Evolutionary conservation across 92 coral and sea anemone species (phyloP), one percentile per base, ranked within the genome.

Genomic region (Palythoa caribaeorum): DNA sequence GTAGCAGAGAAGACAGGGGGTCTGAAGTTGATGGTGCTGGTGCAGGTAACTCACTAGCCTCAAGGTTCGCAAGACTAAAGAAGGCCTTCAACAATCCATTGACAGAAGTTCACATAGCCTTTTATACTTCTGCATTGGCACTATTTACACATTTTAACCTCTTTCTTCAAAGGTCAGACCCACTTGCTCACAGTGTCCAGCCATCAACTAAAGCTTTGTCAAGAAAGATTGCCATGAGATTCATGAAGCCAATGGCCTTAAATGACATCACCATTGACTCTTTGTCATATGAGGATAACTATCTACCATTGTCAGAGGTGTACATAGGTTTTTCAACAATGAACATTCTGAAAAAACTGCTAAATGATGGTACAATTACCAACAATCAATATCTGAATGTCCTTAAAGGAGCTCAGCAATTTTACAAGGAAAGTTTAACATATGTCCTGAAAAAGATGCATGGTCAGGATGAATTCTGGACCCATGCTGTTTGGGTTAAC

Each of bases 121-220:
- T 87, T 87, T 62, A 57, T 79, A 77, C 63, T 68, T 28, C 89
- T 38, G 84, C 76, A 37, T 53, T 86, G 76, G 50, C 85, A 77
- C 10, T 87, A 39, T 87, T 87, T 87, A 87, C 90, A 77, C 77
- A 60, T 38, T 77, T n/a, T 57, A 76, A 77, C 65, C 77, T 87
- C 53, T 87, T 87, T 62, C 83, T 77, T 77, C 90, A 87, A 76
- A 87, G 89, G 76, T 87, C 85, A 60, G 90, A 77, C 74, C 90
- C 90, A 77, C 85, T 59, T 63, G 90, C 69, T 50, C 85, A 66
- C 85, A 87, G 36, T 55, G 75, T 87, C 55, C 83, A 76, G 57
- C 83, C 76, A 55, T 52, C 62, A 20, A 76, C 84, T 36, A 74
- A 74, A 69, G 37, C 2, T 1, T 71, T 87, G 71, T 52, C 73